Evolutionary conservation across 2,113 vertebrate species (phyloP).

Genomic region (Gobiocypris rarus): DNA sequence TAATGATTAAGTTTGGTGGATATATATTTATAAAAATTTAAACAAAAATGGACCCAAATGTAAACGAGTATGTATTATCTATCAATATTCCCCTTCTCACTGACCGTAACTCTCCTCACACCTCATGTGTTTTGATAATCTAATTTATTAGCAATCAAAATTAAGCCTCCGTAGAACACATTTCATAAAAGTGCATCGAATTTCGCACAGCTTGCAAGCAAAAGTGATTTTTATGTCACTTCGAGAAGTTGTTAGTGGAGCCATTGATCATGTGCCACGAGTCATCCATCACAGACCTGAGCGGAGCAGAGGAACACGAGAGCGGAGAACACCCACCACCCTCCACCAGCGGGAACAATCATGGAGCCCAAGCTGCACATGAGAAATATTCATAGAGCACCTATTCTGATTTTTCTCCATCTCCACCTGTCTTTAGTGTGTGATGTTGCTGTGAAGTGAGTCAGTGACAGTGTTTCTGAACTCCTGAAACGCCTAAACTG

Average conservation of each 20-base stretch:
- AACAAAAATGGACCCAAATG: no score
- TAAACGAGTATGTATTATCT: background rate
- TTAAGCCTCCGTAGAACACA: slow-evolving; percentile 62
- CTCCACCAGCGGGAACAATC: background rate
- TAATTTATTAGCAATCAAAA: slow-evolving; percentile 62
- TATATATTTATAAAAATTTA: no score
- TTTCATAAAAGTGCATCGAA: slow-evolving; percentile 60
- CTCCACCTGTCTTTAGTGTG: no score
- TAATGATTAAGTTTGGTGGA: no score
- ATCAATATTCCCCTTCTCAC: background rate
- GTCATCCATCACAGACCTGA: background rate
- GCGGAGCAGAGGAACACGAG: background rate
- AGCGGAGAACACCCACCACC: no score
- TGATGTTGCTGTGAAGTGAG: no score
- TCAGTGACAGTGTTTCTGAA: no score
- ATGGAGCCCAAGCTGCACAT: background rate
- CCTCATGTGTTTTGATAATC: background rate
- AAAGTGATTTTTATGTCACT: slow-evolving; percentile 54
- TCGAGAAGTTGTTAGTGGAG: slow-evolving; percentile 56
- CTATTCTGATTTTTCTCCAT: no score
- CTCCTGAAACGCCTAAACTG: no score
- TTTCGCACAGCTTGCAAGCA: slow-evolving; percentile 52
- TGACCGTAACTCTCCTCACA: background rate
- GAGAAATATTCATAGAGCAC: no score
- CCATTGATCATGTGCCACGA: slow-evolving; percentile 57